phyloP scores from a whole-genome alignment of 1,140 invertebrate genomes.

The Sarcophaga peregrina region DNA sequence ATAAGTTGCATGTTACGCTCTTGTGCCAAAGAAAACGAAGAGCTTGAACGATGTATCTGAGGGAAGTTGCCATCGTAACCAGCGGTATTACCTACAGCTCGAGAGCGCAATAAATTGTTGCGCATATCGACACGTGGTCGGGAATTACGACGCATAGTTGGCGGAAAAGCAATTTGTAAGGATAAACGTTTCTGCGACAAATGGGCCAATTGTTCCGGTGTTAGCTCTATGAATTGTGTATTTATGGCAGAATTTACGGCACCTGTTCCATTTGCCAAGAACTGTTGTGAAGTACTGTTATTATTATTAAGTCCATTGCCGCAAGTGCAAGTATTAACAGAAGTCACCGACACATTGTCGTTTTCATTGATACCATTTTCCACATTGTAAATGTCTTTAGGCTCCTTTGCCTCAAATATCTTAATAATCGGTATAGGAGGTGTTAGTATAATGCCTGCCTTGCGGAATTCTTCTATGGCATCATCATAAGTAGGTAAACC shows the following conservation, averaged over 20 bases:
- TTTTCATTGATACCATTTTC: slow-evolving; percentile 45
- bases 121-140: slow-evolving; percentile 53
- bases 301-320: slow-evolving; percentile 33
- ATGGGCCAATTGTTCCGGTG: slow-evolving; percentile 60
- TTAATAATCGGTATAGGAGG: slow-evolving; percentile 62
- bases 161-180: slow-evolving; percentile 64
- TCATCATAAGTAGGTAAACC: slow-evolving; percentile 74
- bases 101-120: slow-evolving; percentile 60
- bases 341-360: slow-evolving; percentile 44
- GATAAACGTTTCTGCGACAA: slow-evolving; percentile 64
- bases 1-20: slow-evolving; percentile 58
- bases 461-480: slow-evolving; percentile 70
- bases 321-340: slow-evolving; percentile 40
- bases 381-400: slow-evolving; percentile 50
- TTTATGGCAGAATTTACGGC: neutral
- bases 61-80: slow-evolving; percentile 39
- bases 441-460: slow-evolving; percentile 61
- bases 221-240: slow-evolving; percentile 60
- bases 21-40: slow-evolving; percentile 53
- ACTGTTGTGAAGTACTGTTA: neutral
- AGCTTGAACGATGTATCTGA: slow-evolving; percentile 57
- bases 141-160: slow-evolving; percentile 55
- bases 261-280: neutral
- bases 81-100: slow-evolving; percentile 55
- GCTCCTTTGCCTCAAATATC: slow-evolving; percentile 56